Base-by-base conservation (phyloP, 1,140 invertebrate species). In the Zaprionus camerounensis region DNA sequence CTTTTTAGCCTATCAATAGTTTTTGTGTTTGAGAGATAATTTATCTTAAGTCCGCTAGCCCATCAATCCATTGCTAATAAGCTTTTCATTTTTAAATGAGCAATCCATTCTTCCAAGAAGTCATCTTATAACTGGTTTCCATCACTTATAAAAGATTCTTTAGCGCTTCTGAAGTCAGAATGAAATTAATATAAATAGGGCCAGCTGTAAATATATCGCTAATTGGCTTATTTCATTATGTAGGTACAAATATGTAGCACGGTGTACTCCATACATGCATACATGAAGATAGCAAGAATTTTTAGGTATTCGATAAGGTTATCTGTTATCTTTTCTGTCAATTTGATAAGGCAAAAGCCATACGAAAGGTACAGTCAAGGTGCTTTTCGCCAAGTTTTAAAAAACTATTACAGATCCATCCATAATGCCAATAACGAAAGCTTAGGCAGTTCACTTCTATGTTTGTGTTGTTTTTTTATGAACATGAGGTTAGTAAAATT, bases 301-400 rank as follows among this genome's bases (percentile, higher is more conserved):
- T 36, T 34, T 22, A 34, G 13, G 9, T 31, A 38, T 31, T 49
- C 31, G 71, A 73, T 67, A 68, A 68, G 64, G 46, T 53, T 15
- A 2, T 41, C 13, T 36, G 24, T 26, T 67, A 31, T 31, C 7
- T 51, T 38, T 38, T n/a, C 13, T 13, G 15, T 5, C 13, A 44
- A 56, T 24, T 13, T 34, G 20, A 13, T 17, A 24, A 41, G 51
- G 13, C 15, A n/a, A 17, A 41, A 66, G 9, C 5, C 12, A 66
- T 34, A 63, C 5, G 5, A 44, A 11, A 22, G 38, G 13, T 6
- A 41, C 4, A 15, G 38, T 31, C 7, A 31, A 31, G 28, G 28
- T 31, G 9, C 28, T 31, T 7, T 31, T 9, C 6, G 28, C 15
- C 0, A 15, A 41, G 12, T 15, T 5, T 41, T 41, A 1, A 41